Percentiles rank a stretch among this genome's conserved stretches.
These are phyloP conservation scores for Stenchaetothrips biformis DNA, from an alignment of 2,888 invertebrate species.

Conservation along the genomic window DNA sequence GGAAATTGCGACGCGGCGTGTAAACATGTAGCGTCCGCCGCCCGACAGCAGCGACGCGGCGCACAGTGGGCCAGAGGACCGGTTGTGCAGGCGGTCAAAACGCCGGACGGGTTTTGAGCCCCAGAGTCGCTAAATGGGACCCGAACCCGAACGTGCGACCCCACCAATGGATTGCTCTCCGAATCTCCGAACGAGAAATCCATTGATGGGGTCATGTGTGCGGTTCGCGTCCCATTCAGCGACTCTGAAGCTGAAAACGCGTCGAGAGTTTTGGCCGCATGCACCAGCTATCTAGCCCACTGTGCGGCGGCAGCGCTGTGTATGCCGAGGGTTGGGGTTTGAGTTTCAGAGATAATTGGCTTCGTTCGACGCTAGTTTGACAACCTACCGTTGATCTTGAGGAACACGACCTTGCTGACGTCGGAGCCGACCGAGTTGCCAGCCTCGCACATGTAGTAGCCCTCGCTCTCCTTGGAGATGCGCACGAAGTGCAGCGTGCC, in stretches of 20 bases:
- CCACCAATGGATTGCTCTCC: no score
- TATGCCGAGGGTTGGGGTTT: constrained; percentile 36
- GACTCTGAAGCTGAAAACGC: not conserved
- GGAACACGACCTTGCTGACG: constrained; percentile 83
- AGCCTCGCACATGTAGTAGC: constrained; percentile 89
- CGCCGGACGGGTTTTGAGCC: no score
- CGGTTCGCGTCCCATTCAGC: no score
- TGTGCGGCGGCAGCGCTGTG: constrained; percentile 41
- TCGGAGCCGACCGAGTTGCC: constrained; percentile 87
- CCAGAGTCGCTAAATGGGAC: no score
- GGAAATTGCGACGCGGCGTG: constrained; percentile 27
- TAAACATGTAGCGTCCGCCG: no score
- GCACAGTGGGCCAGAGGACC: no score
- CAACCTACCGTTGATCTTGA: constrained; percentile 80
- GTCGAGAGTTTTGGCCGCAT: no score
- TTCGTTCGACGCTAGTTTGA: constrained; percentile 44
- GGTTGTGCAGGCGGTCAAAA: no score
- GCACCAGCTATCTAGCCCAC: no score
- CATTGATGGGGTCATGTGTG: constrained; percentile 14
- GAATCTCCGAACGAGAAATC: no score
- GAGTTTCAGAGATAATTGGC: constrained; percentile 45
- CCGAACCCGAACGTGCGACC: no score
- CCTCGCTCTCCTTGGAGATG: constrained; percentile 81
- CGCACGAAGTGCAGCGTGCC: constrained; percentile 78
- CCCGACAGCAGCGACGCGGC: no score